These are phyloP conservation scores for Eriocheir sinensis DNA, from an alignment of 1,140 invertebrate species.

Conservation along the genomic window DNA sequence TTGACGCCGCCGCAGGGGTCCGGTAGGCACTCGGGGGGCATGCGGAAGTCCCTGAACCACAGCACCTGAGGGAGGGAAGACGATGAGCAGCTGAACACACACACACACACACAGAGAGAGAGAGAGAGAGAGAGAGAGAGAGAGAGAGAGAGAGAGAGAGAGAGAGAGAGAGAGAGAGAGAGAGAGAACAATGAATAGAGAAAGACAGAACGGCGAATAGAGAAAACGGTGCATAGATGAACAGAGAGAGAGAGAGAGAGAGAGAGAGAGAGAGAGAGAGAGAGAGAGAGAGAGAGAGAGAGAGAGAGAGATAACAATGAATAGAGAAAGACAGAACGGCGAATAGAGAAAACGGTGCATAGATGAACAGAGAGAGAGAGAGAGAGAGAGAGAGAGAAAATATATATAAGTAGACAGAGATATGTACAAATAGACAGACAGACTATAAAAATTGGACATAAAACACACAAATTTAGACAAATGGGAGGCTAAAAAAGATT, in stretches of 20 bases:
- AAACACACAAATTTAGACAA: too few relatives aligned
- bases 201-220: background rate
- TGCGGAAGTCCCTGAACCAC: slow-evolving; percentile 60
- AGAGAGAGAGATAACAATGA: too few relatives aligned
- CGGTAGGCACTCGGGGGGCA: slow-evolving; percentile 63
- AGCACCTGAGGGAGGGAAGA: slow-evolving; percentile 49
- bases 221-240: background rate
- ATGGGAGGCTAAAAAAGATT: too few relatives aligned
- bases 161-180: background rate
- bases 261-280: too few relatives aligned
- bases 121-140: too few relatives aligned
- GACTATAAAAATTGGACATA: too few relatives aligned
- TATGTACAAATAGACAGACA: too few relatives aligned
- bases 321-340: background rate
- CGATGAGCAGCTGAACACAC: too few relatives aligned
- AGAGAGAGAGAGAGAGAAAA: background rate
- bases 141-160: too few relatives aligned
- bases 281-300: too few relatives aligned
- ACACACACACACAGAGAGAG: too few relatives aligned
- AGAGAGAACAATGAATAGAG: background rate
- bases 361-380: background rate
- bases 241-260: background rate
- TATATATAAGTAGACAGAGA: background rate
- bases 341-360: too few relatives aligned
- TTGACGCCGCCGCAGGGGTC: slow-evolving; percentile 65